Percentiles rank a stretch among this genome's conserved stretches.
Evolutionary conservation across 2,888 invertebrate genomes (phyloP).

Genomic region (Geophilus truncorum): DNA sequence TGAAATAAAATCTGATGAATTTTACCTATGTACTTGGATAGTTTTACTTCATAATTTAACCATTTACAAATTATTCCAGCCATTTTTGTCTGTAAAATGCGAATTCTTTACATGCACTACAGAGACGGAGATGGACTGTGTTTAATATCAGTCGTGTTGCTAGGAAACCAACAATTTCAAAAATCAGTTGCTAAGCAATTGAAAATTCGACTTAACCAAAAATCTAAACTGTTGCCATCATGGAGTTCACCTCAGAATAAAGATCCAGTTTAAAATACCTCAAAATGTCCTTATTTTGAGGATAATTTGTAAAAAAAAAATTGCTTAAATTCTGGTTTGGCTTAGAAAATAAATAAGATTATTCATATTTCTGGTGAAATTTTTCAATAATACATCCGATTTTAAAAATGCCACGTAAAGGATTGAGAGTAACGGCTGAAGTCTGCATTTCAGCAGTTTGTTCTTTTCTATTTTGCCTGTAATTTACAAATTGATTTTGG

Average conservation of each 20-base stretch:
- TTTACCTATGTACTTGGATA: background rate
- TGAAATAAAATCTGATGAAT: background rate
- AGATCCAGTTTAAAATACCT: background rate
- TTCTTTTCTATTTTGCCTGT: background rate
- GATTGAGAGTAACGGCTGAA: conserved; percentile 27
- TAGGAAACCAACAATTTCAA: too few relatives aligned
- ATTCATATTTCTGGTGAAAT: too few relatives aligned
- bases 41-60: background rate
- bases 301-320: background rate
- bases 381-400: too few relatives aligned
- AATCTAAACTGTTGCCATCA: background rate
- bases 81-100: background rate
- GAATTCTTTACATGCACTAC: too few relatives aligned
- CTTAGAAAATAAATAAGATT: background rate
- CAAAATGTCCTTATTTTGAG: background rate
- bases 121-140: too few relatives aligned
- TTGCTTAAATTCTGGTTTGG: background rate
- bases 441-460: conserved; percentile 15
- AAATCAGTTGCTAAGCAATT: background rate
- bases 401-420: conserved; percentile 29
- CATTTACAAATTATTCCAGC: conserved; percentile 3
- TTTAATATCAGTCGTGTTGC: too few relatives aligned
- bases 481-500: background rate
- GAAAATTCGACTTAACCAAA: background rate
- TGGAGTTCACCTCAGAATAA: background rate